Evolutionary conservation across 2,113 vertebrate genomes (phyloP).

Genomic region (Pavo muticus): DNA sequence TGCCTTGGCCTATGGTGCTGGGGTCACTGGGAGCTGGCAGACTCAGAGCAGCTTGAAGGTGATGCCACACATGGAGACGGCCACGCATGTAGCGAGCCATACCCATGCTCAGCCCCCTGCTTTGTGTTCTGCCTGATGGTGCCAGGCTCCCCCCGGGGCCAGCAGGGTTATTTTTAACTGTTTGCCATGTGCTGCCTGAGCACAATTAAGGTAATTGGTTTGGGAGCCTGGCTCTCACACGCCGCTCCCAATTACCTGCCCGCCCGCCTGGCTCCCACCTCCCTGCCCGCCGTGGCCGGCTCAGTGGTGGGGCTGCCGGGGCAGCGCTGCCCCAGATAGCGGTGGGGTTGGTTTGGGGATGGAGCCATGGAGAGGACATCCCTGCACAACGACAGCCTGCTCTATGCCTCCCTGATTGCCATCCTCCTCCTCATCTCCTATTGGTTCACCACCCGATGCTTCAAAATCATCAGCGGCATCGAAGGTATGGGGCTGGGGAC

Average conservation of each 20-base stretch:
- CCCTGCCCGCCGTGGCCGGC: background rate
- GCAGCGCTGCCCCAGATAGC: constrained; percentile 57
- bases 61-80: background rate
- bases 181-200: constrained; percentile 70
- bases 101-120: background rate
- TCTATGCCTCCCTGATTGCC: constrained; percentile 74
- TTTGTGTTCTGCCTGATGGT: constrained; percentile 24
- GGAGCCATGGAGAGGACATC: constrained; percentile 76
- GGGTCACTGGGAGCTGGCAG: background rate
- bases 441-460: constrained; percentile 76
- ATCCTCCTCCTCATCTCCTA: constrained; percentile 76
- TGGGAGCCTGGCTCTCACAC: constrained; percentile 70
- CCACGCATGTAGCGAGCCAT: background rate
- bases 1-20: background rate
- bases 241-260: constrained; percentile 65
- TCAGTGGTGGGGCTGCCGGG: background rate
- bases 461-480: constrained; percentile 74
- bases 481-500: constrained; percentile 58
- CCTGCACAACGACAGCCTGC: constrained; percentile 74
- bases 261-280: constrained; percentile 26
- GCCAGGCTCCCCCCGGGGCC: constrained; percentile 34
- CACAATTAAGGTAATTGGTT: constrained; percentile 78
- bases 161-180: constrained; percentile 75
- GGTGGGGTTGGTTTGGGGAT: background rate
- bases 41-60: background rate